phyloP scores from a whole-genome alignment of 2,113 vertebrate species.

The Lasiurus borealis region DNA sequence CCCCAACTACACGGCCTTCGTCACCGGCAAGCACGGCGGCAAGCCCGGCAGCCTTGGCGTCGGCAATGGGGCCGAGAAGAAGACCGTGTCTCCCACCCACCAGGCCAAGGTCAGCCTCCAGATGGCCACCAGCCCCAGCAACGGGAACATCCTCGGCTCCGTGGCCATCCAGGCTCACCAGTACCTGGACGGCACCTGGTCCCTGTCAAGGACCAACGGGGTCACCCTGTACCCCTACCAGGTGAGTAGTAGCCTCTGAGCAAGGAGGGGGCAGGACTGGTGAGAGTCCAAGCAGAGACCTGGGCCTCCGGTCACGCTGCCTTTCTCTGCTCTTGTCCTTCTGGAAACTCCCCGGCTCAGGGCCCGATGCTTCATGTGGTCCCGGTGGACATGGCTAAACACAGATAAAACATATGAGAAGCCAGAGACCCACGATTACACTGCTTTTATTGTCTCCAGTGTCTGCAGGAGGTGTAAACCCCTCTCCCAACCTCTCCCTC shows the following conservation, averaged over 20 bases:
- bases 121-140: slow-evolving; percentile 91
- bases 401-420: neutral
- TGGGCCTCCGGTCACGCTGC: neutral
- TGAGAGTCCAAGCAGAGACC: neutral
- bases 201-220: slow-evolving; percentile 92
- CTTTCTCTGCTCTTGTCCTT: neutral
- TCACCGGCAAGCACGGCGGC: slow-evolving; percentile 89
- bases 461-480: neutral
- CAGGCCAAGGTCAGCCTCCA: slow-evolving; percentile 90
- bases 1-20: slow-evolving; percentile 87
- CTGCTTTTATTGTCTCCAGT: no score
- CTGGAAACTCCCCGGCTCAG: neutral
- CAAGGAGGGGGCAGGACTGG: neutral
- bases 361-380: fast-evolving
- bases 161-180: slow-evolving; percentile 94
- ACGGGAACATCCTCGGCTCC: slow-evolving; percentile 89
- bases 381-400: neutral
- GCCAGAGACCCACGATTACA: fast-evolving
- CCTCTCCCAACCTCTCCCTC: neutral
- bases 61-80: slow-evolving; percentile 92
- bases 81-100: slow-evolving; percentile 91
- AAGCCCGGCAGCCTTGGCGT: slow-evolving; percentile 96
- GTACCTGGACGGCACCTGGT: slow-evolving; percentile 90
- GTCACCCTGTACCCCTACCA: slow-evolving; percentile 98
- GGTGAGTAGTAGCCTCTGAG: slow-evolving; percentile 87